Evolutionary conservation across 2,113 vertebrate genomes (phyloP), one percentile per base, ranked within the genome.

Genomic region (Chitala chitala): DNA sequence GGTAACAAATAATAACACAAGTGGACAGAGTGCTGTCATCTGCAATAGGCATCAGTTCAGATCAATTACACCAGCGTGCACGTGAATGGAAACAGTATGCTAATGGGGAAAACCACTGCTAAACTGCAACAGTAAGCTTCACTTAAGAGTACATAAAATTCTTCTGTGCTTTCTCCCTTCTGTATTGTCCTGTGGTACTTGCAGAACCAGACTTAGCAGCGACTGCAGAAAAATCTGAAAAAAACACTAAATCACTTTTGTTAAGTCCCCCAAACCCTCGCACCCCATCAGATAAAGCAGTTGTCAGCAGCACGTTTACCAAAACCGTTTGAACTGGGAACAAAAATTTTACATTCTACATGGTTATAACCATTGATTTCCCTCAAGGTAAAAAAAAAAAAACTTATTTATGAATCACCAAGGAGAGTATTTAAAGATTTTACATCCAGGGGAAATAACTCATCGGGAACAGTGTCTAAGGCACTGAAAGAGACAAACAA

Each of bases 311-410:
- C 20, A 12, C 53, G 5, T 55, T 55, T n/a, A 17, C 53, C 53
- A 55, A n/a, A 55, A n/a, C 20, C 53, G 5, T 17, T 5, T 17
- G 10, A 55, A n/a, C 53, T 17, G 53, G 12, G 12, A 55, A 12
- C n/a, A 20, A 13, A n/a, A n/a, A 55, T 17, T n/a, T 55, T 20
- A 12, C 20, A 13, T 55, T 55, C 53, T n/a, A n/a, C 53, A 13
- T 20, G 5, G 5, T 55, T 20, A 55, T 20, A 17, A 5, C 3
- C 13, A 65, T 65, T n/a, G 20, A 65, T 65, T 65, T 65, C 8
- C n/a, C 63, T 63, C 38, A 40, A 42, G 3, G 33, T 17, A 66
- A 66, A 44, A 66, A n/a, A n/a, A n/a, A n/a, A n/a, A 66, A 66
- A 38, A 15, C 17, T 4, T 17, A 66, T 55, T 55, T 20, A 10